Evolutionary conservation across 92 coral and sea anemone species (phyloP).

Genomic region (Parazoanthus atlanticus): DNA sequence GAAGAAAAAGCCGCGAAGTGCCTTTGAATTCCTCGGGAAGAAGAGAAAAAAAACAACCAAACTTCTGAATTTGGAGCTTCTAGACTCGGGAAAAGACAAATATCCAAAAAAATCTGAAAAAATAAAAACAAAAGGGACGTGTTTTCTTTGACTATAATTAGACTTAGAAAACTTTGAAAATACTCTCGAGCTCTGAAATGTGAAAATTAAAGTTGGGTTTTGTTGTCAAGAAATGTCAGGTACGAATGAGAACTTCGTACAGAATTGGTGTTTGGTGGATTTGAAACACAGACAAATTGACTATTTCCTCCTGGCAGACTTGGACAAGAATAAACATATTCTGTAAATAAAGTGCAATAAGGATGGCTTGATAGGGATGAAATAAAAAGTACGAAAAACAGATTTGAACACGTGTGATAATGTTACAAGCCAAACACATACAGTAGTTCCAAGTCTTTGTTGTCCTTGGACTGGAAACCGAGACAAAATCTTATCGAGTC

Average conservation of each 20-base stretch:
- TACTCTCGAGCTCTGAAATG: background rate
- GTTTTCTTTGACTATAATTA: constrained; percentile 29
- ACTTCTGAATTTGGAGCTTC: constrained; percentile 23
- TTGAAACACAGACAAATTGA: background rate
- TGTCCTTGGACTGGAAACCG: background rate
- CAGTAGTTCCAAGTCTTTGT: background rate
- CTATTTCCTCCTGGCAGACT: background rate
- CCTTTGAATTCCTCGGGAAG: background rate
- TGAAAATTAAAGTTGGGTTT: background rate
- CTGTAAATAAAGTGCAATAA: constrained; percentile 5
- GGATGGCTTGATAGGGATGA: background rate
- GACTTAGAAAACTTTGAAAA: constrained; percentile 2
- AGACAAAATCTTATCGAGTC: background rate
- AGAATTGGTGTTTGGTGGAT: background rate
- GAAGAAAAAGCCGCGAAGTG: background rate
- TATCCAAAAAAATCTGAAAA: constrained; percentile 1
- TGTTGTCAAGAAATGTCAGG: background rate
- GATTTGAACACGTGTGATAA: background rate
- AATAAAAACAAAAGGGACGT: background rate
- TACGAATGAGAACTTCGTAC: background rate
- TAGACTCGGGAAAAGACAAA: background rate
- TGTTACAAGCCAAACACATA: constrained; percentile 1
- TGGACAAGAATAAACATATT: background rate
- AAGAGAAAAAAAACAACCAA: background rate
- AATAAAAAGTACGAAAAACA: background rate